phyloP scores from a whole-genome alignment of 1,140 invertebrate genomes.

The Stenopsyche tienmushanensis region DNA sequence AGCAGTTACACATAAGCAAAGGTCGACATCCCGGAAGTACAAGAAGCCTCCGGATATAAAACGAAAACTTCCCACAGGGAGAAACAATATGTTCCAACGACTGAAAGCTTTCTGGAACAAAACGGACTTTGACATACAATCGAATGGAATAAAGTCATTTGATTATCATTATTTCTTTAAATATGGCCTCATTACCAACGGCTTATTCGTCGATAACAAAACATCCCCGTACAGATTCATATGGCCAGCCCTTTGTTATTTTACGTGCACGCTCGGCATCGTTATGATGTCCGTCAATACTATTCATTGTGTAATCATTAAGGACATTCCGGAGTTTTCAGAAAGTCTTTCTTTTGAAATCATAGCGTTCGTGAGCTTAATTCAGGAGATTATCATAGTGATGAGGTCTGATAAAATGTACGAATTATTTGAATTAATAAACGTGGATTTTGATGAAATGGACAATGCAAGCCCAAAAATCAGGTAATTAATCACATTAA shows the following conservation, averaged over 20 bases:
- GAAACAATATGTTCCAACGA: conserved; percentile 11
- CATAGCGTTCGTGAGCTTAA: conserved; percentile 3
- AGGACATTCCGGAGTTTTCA: conserved; percentile 23
- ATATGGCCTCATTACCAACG: conserved; percentile 10
- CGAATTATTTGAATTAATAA: conserved; percentile 9
- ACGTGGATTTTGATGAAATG: conserved; percentile 26
- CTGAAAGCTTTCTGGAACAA: conserved; percentile 21
- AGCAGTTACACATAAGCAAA: background rate
- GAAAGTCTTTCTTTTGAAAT: conserved; percentile 17
- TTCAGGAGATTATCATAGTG: conserved; percentile 16
- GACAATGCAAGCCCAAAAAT: background rate
- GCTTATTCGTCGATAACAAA: conserved; percentile 22
- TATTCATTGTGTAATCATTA: conserved; percentile 9
- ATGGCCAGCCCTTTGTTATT: conserved; percentile 3
- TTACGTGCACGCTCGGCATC: background rate
- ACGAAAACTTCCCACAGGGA: too few relatives aligned
- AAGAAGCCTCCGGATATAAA: background rate
- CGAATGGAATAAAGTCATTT: conserved; percentile 9
- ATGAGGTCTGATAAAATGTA: conserved; percentile 5
- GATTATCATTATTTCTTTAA: conserved; percentile 16
- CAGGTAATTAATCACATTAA: background rate
- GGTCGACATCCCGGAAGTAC: background rate
- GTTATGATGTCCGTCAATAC: conserved; percentile 15
- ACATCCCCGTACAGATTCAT: conserved; percentile 1
- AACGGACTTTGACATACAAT: conserved; percentile 8